Base-by-base conservation (phyloP, 2,113 vertebrate genomes). In the Tenebrosternarchus preto region DNA sequence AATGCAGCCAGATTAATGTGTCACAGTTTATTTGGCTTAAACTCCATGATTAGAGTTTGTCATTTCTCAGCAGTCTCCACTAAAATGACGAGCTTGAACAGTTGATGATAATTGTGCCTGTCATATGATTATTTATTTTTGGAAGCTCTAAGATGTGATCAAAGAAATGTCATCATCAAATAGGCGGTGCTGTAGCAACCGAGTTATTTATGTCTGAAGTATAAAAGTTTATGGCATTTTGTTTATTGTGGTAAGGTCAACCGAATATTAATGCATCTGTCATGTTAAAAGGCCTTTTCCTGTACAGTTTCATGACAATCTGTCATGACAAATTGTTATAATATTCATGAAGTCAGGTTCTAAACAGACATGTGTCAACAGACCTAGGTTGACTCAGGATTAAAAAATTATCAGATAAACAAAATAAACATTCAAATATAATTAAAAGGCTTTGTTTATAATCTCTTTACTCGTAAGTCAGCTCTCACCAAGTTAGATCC, bases 1-100 rank as follows among this genome's bases (percentile, higher is more conserved):
- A 79, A 83, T 78, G 73, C 39, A 76, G 72, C 71, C 39, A 83
- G 61, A 79, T 86, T 39, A 80, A 83, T 67, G 74, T 64, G 59
- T 56, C 27, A 46, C 77, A 75, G 64, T 83, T 82, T 82, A 69
- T 56, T 74, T 70, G 69, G 63, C 33, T 27, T 57, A 60, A 73
- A 66, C 22, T 20, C 16, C 60, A 73, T 22, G 74, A 84, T 84
- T 78, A 74, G 33, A 67, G 72, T 68, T 81, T 39, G 56, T 74
- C 36, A 63, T 68, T 67, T 53, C 20, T 50, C 33, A 15, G 55
- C 20, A n/a, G n/a, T 57, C 43, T 77, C 50, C 1, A 19, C 50
- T 77, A 22, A 31, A 74, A 50, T 81, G 76, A 81, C 73, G 56
- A 73, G 72, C 66, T 66, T 53, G 43, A 50, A 22, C 61, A 3